Evolutionary conservation across 2,797 vertebrate genomes (phyloP).

Genomic region (Acanthurus leucopareius): DNA sequence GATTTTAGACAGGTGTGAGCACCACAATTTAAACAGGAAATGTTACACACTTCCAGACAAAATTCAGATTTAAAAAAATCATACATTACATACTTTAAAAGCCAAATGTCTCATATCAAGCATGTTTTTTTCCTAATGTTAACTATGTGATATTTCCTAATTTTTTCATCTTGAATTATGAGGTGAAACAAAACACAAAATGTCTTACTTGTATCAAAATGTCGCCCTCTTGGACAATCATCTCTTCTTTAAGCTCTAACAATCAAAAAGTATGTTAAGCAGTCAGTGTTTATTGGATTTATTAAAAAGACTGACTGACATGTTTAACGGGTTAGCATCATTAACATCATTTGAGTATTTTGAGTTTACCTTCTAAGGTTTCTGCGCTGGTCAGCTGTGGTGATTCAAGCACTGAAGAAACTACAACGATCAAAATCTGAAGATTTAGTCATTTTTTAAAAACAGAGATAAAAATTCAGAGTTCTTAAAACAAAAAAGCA

Average conservation of each 20-base stretch:
- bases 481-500: background rate
- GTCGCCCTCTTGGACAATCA: slow-evolving; percentile 56
- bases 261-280: background rate
- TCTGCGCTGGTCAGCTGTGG: slow-evolving; percentile 9
- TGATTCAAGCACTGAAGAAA: no score
- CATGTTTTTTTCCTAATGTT: background rate
- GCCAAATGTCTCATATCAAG: background rate
- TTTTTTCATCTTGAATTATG: background rate
- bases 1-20: fast-evolving
- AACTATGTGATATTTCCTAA: no score
- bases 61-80: background rate
- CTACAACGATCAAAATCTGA: background rate
- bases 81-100: background rate
- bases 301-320: no score
- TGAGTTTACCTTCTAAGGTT: slow-evolving; percentile 48
- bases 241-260: background rate
- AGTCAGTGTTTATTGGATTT: no score
- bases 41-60: background rate
- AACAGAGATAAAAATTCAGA: background rate
- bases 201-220: slow-evolving; percentile 50
- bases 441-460: background rate
- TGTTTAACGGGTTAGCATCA: no score
- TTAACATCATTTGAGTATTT: background rate
- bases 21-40: background rate
- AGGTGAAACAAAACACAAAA: background rate